Conservation (phyloP, 1,140 invertebrate species). For the Euura lappo region DNA sequence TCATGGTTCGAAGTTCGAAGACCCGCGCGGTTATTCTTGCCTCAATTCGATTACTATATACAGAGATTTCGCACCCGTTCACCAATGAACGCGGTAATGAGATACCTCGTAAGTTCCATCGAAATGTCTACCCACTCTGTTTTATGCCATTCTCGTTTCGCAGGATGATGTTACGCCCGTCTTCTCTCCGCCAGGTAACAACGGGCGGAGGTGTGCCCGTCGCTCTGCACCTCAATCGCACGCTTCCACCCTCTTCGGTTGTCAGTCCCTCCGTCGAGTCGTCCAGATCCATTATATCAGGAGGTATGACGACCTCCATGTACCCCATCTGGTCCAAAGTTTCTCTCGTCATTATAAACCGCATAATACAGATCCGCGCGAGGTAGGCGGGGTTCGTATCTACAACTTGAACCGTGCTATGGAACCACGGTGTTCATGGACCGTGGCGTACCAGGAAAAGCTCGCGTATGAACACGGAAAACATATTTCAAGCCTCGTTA, state of each 20-base stretch:
- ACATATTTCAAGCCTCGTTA: no score
- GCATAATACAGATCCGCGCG: no score
- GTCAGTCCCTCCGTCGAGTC: conserved; percentile 62
- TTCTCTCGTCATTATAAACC: neutral
- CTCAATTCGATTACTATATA: no score
- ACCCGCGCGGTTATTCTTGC: no score
- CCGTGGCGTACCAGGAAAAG: no score
- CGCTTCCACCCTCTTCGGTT: conserved; percentile 69
- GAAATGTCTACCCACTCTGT: neutral
- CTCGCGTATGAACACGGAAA: no score
- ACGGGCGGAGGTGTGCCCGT: conserved; percentile 77
- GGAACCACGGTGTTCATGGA: no score
- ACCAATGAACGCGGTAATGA: neutral
- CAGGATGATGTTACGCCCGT: conserved; percentile 69
- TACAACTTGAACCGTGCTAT: no score
- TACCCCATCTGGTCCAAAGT: conserved; percentile 72
- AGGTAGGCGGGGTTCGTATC: no score
- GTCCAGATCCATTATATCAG: conserved; percentile 73
- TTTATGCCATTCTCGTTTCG: conserved; percentile 58
- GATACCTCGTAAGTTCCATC: neutral
- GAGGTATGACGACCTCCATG: conserved; percentile 84
- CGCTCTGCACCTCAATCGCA: conserved; percentile 73
- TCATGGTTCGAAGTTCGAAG: neutral
- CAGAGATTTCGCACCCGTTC: no score
- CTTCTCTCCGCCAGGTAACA: conserved; percentile 69